These are phyloP conservation scores for Hydrotaea cyrtoneurina DNA, from an alignment of 2,888 invertebrate species.

Conservation along the genomic window DNA sequence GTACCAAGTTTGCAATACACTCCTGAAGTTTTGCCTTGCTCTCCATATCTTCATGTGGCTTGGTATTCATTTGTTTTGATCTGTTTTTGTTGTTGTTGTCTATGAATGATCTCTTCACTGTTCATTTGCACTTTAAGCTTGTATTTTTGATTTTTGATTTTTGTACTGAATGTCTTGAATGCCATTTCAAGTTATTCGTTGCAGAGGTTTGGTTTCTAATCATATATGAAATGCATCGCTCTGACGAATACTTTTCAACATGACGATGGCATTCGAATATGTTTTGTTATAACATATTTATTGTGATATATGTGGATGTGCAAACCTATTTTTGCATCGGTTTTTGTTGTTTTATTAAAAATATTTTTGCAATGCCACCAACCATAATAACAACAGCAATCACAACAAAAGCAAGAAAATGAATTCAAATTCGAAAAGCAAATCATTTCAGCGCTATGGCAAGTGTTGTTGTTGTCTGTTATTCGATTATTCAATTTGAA, in stretches of 20 bases:
- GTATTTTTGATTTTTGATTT: too few relatives aligned
- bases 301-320: slow-evolving; percentile 16
- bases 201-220: too few relatives aligned
- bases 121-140: too few relatives aligned
- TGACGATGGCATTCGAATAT: background rate
- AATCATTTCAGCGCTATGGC: too few relatives aligned
- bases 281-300: background rate
- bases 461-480: background rate
- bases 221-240: background rate
- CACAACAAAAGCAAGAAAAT: slow-evolving; percentile 15
- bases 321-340: slow-evolving; percentile 29
- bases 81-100: too few relatives aligned
- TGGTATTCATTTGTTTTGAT: too few relatives aligned
- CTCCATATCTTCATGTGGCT: too few relatives aligned
- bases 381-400: slow-evolving; percentile 40
- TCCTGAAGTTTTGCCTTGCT: too few relatives aligned
- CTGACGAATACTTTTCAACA: background rate
- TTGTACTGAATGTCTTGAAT: too few relatives aligned
- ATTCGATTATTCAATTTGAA: background rate
- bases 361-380: slow-evolving; percentile 44
- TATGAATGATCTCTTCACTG: too few relatives aligned
- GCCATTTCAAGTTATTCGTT: too few relatives aligned
- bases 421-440: background rate
- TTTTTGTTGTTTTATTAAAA: slow-evolving; percentile 1
- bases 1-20: too few relatives aligned